phyloP scores from a whole-genome alignment of 2,113 vertebrate genomes.

The Neodon shergylaensis region DNA sequence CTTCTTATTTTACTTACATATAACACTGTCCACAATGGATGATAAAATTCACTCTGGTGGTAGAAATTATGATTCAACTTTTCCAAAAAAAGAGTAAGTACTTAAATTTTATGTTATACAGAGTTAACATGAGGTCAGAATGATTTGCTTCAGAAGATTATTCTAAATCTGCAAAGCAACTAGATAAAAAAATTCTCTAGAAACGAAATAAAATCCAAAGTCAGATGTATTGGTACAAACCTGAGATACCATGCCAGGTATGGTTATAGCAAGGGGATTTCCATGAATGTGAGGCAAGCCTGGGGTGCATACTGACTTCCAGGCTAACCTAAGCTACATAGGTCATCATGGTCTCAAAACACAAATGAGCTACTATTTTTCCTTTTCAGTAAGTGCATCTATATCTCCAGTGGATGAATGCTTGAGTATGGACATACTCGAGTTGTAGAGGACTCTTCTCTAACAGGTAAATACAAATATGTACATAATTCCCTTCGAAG shows the following conservation, averaged over 20 bases:
- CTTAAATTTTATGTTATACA: not conserved
- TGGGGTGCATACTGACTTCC: not conserved
- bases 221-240: not conserved
- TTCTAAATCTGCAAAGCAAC: not conserved
- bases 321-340: not conserved
- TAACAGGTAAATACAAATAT: not conserved
- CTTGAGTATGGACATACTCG: not conserved
- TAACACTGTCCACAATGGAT: not conserved
- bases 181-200: not conserved
- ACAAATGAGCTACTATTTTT: not conserved
- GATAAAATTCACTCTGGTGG: not conserved
- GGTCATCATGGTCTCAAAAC: not conserved
- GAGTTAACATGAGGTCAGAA: not conserved
- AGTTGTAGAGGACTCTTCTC: not conserved
- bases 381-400: not conserved
- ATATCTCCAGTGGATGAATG: not conserved
- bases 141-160: not conserved
- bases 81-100: constrained; percentile 4
- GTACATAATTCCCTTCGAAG: constrained; percentile 36
- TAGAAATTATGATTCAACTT: constrained; percentile 17
- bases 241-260: not conserved
- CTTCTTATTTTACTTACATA: not conserved
- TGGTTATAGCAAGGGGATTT: not conserved
- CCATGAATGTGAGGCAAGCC: not conserved
- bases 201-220: constrained; percentile 13